Evolutionary conservation across 2,888 invertebrate species (phyloP).

Genomic region (Hydrotaea diabolus): DNA sequence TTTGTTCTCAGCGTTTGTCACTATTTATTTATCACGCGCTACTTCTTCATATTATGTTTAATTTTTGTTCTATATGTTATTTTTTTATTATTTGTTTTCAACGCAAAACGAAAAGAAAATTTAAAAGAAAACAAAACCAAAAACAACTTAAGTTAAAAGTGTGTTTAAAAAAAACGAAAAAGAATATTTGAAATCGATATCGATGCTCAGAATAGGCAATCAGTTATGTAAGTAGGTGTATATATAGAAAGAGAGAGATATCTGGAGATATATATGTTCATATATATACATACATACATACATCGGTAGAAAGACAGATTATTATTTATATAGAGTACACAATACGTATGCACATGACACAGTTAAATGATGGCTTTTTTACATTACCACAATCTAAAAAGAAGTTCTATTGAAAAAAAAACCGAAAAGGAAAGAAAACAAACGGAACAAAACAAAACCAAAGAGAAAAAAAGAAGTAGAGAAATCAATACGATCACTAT

Average conservation of each 20-base stretch:
- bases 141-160: not conserved
- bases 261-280: not conserved
- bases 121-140: not conserved
- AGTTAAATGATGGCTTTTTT: conserved; percentile 3
- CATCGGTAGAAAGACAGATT: conserved; percentile 61
- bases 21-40: not conserved
- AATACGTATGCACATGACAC: conserved; percentile 35
- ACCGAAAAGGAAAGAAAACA: not conserved
- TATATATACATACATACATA: conserved; percentile 52
- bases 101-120: conserved; percentile 13
- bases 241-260: not conserved
- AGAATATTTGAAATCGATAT: no score
- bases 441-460: conserved; percentile 1
- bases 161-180: no score
- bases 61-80: not conserved
- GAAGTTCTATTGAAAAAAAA: conserved; percentile 17
- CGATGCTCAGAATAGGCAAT: no score
- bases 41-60: not conserved
- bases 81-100: not conserved
- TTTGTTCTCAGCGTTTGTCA: conserved; percentile 13
- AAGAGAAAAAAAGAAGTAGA: not conserved
- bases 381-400: conserved; percentile 26
- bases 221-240: not conserved
- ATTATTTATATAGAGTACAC: conserved; percentile 25
- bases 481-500: conserved; percentile 25